phyloP scores from a whole-genome alignment of 2,888 invertebrate genomes.

The Phyto melanocephala region DNA sequence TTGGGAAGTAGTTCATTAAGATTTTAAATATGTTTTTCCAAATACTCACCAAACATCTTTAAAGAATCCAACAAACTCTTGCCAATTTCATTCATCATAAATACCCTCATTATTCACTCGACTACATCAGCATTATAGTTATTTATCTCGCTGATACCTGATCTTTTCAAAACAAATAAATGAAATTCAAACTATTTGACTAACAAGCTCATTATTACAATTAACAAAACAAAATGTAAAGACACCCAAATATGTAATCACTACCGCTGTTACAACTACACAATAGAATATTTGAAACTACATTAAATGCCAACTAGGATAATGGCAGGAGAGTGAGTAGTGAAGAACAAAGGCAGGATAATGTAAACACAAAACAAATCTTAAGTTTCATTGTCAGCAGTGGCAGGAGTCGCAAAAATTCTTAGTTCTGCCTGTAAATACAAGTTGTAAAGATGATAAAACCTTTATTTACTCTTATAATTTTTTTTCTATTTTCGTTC shows the following conservation, averaged over 20 bases:
- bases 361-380: constrained; percentile 51
- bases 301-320: constrained; percentile 27
- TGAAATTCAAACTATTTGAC: constrained; percentile 54
- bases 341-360: constrained; percentile 9
- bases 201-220: constrained; percentile 51
- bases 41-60: background rate
- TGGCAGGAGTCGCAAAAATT: constrained; percentile 5
- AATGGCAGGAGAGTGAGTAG: background rate
- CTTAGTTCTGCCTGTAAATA: background rate
- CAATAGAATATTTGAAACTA: background rate
- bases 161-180: constrained; percentile 33
- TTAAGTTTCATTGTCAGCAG: constrained; percentile 34
- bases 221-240: constrained; percentile 50
- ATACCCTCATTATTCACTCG: background rate
- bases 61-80: too few relatives aligned
- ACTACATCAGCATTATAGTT: background rate
- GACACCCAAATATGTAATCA: constrained; percentile 39
- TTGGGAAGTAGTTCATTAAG: too few relatives aligned
- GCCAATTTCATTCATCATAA: background rate
- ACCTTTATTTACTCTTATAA: constrained; percentile 30
- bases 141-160: constrained; percentile 25
- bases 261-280: background rate
- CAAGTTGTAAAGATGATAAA: constrained; percentile 27
- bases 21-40: too few relatives aligned
- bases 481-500: constrained; percentile 21